Percentiles rank a stretch among this genome's conserved stretches.
Evolutionary conservation across 1,140 invertebrate species (phyloP).

Genomic region (Drosophila micromelanica): DNA sequence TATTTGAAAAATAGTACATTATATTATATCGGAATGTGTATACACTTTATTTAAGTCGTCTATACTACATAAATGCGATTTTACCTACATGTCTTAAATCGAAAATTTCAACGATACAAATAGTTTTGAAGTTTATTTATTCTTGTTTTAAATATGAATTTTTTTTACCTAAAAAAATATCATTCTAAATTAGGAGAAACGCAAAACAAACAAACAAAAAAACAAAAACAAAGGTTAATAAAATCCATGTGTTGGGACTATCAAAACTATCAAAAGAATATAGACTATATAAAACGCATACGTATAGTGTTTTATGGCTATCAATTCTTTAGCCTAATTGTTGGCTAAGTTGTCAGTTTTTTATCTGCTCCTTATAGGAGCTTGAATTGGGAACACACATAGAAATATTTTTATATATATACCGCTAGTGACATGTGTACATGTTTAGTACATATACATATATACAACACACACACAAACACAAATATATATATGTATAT

Average conservation of each 20-base stretch:
- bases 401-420: slow-evolving; percentile 68
- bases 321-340: slow-evolving; percentile 34
- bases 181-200: slow-evolving; percentile 38
- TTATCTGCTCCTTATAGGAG: slow-evolving; percentile 75
- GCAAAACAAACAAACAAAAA: slow-evolving; percentile 22
- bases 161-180: slow-evolving; percentile 47
- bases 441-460: slow-evolving; percentile 7
- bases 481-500: background rate
- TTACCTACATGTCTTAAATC: slow-evolving; percentile 25
- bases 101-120: slow-evolving; percentile 27
- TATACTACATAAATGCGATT: slow-evolving; percentile 25
- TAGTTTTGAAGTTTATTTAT: slow-evolving; percentile 41
- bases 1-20: slow-evolving; percentile 15
- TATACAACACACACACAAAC: background rate
- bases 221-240: slow-evolving; percentile 13
- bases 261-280: slow-evolving; percentile 45
- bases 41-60: slow-evolving; percentile 18
- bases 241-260: slow-evolving; percentile 41
- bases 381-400: slow-evolving; percentile 67
- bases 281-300: slow-evolving; percentile 44
- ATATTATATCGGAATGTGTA: slow-evolving; percentile 26
- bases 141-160: slow-evolving; percentile 34
- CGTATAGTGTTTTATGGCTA: slow-evolving; percentile 48
- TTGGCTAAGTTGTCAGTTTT: slow-evolving; percentile 44
- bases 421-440: slow-evolving; percentile 2